phyloP scores from a whole-genome alignment of 2,113 vertebrate species.

The Rhinolophus ferrumequinum region DNA sequence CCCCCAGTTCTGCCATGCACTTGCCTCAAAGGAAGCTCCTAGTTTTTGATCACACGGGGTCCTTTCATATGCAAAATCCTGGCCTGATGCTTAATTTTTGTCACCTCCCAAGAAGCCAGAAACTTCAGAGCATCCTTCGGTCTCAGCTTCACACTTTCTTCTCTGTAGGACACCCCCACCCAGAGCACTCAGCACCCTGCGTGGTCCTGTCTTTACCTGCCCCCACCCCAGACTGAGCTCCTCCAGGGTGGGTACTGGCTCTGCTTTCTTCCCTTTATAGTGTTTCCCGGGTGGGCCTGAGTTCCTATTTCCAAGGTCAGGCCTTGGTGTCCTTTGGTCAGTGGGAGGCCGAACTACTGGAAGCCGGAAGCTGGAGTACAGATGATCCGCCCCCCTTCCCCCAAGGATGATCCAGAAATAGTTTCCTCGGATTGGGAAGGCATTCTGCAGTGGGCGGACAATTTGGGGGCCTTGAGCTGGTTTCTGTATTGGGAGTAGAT shows the following conservation, averaged over 20 bases:
- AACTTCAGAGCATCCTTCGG: neutral
- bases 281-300: neutral
- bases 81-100: neutral
- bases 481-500: conserved; percentile 44
- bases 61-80: neutral
- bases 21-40: neutral
- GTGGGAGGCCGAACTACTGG: neutral
- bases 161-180: neutral
- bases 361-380: conserved; percentile 26
- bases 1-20: neutral
- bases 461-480: neutral
- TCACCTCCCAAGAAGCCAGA: neutral
- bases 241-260: neutral
- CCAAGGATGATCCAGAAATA: conserved; percentile 64
- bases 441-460: neutral
- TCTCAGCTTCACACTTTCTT: neutral
- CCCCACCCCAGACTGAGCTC: neutral
- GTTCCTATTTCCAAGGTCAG: neutral
- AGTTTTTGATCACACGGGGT: neutral
- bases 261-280: neutral
- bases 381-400: conserved; percentile 24
- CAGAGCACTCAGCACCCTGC: neutral
- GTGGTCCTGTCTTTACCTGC: neutral
- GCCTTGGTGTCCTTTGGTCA: neutral
- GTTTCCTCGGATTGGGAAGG: conserved; percentile 26